These are phyloP conservation scores for Drosophila simulans DNA, from an alignment of 1,140 invertebrate species.

Conservation along the genomic window DNA sequence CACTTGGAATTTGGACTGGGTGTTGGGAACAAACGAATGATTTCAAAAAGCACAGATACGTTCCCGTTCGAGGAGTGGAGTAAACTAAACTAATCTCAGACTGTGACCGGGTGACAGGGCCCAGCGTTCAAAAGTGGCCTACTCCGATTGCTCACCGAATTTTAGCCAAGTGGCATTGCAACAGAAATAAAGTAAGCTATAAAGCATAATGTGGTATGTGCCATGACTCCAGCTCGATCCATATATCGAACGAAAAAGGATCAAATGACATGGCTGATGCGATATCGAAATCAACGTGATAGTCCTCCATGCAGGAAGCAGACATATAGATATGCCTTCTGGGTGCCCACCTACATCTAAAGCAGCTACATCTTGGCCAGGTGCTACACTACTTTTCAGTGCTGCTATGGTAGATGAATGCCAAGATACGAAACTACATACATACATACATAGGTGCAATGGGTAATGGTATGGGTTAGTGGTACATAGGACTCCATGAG, in stretches of 20 bases:
- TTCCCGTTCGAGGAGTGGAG: not conserved
- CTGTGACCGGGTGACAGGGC: slow-evolving; percentile 2
- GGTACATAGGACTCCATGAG: slow-evolving; percentile 84
- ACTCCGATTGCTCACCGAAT: slow-evolving; percentile 3
- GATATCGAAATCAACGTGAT: not conserved
- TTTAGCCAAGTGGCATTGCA: too few species aligned
- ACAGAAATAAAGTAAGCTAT: not conserved
- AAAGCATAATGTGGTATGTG: not conserved
- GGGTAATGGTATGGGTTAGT: slow-evolving; percentile 3
- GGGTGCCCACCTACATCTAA: too few species aligned
- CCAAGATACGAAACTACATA: too few species aligned
- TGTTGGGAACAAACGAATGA: not conserved
- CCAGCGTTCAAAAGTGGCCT: not conserved
- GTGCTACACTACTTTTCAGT: too few species aligned
- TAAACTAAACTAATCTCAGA: not conserved
- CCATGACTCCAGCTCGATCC: not conserved
- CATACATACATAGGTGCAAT: too few species aligned
- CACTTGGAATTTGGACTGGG: slow-evolving; percentile 47
- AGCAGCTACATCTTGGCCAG: too few species aligned
- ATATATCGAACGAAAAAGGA: not conserved
- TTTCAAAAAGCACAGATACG: slow-evolving; percentile 4
- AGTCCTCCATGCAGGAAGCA: too few species aligned
- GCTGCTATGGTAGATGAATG: too few species aligned
- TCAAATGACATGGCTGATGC: not conserved
- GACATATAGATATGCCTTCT: too few species aligned